Evolutionary conservation across 2,113 vertebrate species (phyloP).

Genomic region (Arvicanthis niloticus): DNA sequence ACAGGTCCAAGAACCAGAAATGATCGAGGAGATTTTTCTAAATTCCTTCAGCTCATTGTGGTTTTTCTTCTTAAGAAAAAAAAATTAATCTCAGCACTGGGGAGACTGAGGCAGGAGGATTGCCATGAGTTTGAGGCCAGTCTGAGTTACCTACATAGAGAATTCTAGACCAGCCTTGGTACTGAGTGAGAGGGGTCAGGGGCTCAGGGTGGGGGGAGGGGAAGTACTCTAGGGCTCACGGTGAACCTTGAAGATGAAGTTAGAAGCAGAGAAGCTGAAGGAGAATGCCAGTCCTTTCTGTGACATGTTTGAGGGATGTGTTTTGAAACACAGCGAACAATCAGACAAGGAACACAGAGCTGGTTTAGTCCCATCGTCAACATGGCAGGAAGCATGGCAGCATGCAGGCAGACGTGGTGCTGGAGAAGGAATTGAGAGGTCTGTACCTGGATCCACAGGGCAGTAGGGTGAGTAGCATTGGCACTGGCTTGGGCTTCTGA

Average conservation of each 20-base stretch:
- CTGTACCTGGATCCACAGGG: too few relatives aligned
- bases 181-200: background rate
- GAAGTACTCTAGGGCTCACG: background rate
- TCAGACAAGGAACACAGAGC: background rate
- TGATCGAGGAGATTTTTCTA: background rate
- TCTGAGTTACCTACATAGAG: background rate
- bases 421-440: background rate
- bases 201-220: too few relatives aligned
- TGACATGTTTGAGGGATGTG: background rate
- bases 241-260: background rate
- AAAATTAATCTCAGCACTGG: background rate
- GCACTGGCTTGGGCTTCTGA: too few relatives aligned
- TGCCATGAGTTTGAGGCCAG: background rate
- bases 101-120: background rate
- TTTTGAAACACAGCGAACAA: background rate
- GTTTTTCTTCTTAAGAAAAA: conserved; percentile 32
- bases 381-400: background rate
- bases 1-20: background rate
- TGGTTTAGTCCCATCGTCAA: background rate
- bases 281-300: background rate
- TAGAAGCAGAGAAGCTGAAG: background rate
- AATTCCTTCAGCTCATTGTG: background rate
- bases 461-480: too few relatives aligned
- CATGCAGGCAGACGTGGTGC: background rate
- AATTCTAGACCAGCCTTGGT: too few relatives aligned